These are phyloP conservation scores for Polyommatus icarus DNA, from an alignment of 2,888 invertebrate species.

Conservation along the genomic window DNA sequence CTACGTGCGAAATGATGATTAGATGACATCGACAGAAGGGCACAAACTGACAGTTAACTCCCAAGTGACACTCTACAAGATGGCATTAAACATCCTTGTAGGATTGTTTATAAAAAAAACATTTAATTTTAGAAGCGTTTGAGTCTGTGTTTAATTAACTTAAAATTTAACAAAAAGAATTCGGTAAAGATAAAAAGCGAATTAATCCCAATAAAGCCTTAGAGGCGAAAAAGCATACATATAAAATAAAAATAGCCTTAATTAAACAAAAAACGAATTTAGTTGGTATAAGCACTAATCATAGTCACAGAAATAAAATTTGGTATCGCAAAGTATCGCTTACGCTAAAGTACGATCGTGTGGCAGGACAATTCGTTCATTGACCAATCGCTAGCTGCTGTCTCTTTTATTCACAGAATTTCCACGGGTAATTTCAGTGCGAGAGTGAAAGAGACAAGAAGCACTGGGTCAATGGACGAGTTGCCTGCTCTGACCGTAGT, in stretches of 20 bases:
- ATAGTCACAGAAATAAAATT: conserved; percentile 65
- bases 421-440: too few species aligned
- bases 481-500: neutral
- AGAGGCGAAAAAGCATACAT: conserved; percentile 7
- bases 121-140: neutral
- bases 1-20: neutral
- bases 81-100: neutral
- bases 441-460: neutral
- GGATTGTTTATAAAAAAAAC: neutral
- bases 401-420: too few species aligned
- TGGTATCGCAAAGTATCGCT: conserved; percentile 62
- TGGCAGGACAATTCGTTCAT: neutral
- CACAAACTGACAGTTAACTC: neutral
- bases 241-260: neutral
- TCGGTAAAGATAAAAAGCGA: neutral
- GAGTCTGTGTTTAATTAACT: neutral
- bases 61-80: neutral
- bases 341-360: conserved; percentile 48
- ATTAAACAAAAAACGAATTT: neutral
- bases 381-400: too few species aligned
- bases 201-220: conserved; percentile 8
- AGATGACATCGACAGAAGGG: neutral
- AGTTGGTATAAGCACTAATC: conserved; percentile 42
- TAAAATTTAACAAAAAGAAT: neutral
- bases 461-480: neutral